Evolutionary conservation across 2,888 invertebrate genomes (phyloP), one percentile per base, ranked within the genome.

Genomic region (Augochlorella aurata): DNA sequence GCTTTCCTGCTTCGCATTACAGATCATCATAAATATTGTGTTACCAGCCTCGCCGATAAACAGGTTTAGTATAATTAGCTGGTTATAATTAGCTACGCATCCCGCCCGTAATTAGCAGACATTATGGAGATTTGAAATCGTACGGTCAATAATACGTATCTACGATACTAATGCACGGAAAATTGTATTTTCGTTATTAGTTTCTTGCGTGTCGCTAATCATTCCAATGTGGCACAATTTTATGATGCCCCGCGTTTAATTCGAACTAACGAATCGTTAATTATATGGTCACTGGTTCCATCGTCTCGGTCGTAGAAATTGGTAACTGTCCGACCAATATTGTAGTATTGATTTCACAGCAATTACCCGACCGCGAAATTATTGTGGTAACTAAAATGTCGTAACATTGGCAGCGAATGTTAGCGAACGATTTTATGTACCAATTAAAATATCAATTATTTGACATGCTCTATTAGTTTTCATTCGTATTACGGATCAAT

Each of bases 241-340:
- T 63, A 63, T 3, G 63, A 63, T 63, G 1, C 3, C 61, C n/a
- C 44, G 2, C 29, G 29, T 47, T 45, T 18, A 47, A 79, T 65
- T 68, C 47, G 45, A 4, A 10, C 38, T 9, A 78, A 77, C n/a
- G 54, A 66, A 72, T 78, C 61, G 63, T 21, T 72, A 72, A 79
- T 61, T 14, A 67, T 61, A 68, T 4, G 67, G 29, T 50, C 67
- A 78, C 47, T 71, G 29, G 50, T 16, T 52, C 50, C 72, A 44
- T 78, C 78, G 61, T 29, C 3, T 80, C 45, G 52, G 29, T 47
- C 8, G 44, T 38, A 68, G 50, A 72, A 73, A 80, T 80, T 29
- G 67, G n/a, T 72, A 52, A 21, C 21, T 16, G 29, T 21, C 14
- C 58, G 61, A 24, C 29, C 38, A 29, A 63, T 52, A 74, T 47